Conservation (phyloP, 2,113 vertebrate species). For the Scomber japonicus region DNA sequence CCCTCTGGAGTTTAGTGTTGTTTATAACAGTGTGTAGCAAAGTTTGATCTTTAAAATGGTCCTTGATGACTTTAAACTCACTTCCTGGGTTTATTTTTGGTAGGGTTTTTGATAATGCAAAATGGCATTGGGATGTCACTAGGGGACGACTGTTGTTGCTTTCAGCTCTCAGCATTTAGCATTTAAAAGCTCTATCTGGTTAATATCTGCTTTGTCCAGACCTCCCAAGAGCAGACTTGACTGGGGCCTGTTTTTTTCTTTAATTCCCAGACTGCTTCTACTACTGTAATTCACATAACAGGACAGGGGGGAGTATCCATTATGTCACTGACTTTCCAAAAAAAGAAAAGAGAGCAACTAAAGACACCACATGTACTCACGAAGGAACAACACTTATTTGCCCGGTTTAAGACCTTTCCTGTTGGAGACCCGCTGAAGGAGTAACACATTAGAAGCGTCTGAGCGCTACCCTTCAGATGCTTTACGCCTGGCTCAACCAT, state of each 20-base stretch:
- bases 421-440: conserved; percentile 17
- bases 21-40: background rate
- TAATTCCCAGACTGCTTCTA: background rate
- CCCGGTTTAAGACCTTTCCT: conserved; percentile 33
- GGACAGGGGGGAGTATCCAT: background rate
- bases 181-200: conserved; percentile 28
- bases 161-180: conserved; percentile 12
- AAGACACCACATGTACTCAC: conserved; percentile 1
- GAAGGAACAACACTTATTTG: conserved; percentile 19
- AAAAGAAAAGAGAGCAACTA: background rate
- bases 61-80: background rate
- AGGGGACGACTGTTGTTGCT: conserved; percentile 13
- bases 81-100: background rate
- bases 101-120: conserved; percentile 13
- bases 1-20: background rate
- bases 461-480: conserved; percentile 21
- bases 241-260: background rate
- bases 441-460: background rate
- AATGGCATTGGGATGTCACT: background rate
- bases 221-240: background rate
- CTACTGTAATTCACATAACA: background rate
- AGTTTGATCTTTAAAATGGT: conserved; percentile 16
- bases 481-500: conserved; percentile 5
- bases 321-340: background rate
- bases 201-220: background rate